Percentiles rank a stretch among this genome's conserved stretches.
phyloP scores from a whole-genome alignment of 2,888 invertebrate species.

The Spodoptera littoralis region DNA sequence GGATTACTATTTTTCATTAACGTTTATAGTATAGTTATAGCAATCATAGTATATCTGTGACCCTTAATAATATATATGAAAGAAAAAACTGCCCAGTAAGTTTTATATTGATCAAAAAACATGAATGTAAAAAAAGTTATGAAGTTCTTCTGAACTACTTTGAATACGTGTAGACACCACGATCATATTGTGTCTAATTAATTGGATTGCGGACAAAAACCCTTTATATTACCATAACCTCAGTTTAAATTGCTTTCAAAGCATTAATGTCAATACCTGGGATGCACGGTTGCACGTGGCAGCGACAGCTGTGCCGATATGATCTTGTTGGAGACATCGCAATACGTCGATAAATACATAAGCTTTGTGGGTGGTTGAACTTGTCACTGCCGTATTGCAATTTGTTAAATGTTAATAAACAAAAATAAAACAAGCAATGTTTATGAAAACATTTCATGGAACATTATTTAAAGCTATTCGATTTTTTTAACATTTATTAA shows the following conservation, averaged over 20 bases:
- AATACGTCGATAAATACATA: conserved; percentile 54
- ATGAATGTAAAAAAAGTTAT: too few relatives aligned
- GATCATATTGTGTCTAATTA: conserved; percentile 8
- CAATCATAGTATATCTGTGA: too few relatives aligned
- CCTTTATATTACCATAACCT: conserved; percentile 28
- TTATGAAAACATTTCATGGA: background rate
- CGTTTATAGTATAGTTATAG: too few relatives aligned
- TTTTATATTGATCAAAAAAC: too few relatives aligned
- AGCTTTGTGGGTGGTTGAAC: conserved; percentile 51
- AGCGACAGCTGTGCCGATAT: conserved; percentile 76
- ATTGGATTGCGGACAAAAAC: conserved; percentile 31
- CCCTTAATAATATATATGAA: too few relatives aligned
- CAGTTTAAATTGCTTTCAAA: conserved; percentile 39
- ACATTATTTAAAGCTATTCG: background rate
- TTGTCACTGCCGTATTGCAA: conserved; percentile 47
- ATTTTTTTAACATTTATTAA: too few relatives aligned
- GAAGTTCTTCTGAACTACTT: too few relatives aligned
- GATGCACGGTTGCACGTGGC: conserved; percentile 61
- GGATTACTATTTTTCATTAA: too few relatives aligned
- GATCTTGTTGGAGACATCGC: conserved; percentile 67
- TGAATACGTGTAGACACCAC: too few relatives aligned
- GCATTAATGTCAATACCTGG: conserved; percentile 53
- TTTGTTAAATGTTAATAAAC: conserved; percentile 31
- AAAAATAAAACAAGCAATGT: conserved; percentile 2
- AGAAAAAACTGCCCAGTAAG: too few relatives aligned